Conservation (phyloP, 2,888 invertebrate species). For the Silvanus unidentatus region DNA sequence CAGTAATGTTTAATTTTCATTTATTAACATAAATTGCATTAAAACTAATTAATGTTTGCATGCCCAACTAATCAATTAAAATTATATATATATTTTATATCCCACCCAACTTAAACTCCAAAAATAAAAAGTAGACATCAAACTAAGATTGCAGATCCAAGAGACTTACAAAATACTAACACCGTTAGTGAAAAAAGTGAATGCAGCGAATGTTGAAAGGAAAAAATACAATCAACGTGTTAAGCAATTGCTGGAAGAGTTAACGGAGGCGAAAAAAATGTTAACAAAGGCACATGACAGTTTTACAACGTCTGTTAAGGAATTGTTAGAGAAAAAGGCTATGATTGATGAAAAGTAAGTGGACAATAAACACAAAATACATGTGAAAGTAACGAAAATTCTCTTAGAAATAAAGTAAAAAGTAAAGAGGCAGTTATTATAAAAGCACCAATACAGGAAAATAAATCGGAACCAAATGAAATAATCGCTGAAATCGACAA, state of each 20-base stretch:
- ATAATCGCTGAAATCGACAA: background rate
- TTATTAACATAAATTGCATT: background rate
- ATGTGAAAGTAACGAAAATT: too few species aligned
- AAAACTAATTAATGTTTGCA: too few species aligned
- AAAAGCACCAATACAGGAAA: background rate
- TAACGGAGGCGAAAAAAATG: slow-evolving; percentile 35
- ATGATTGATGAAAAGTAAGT: slow-evolving; percentile 41
- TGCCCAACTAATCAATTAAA: too few species aligned
- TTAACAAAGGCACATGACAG: slow-evolving; percentile 32
- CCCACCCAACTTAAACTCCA: too few species aligned
- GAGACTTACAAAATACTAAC: slow-evolving; percentile 43
- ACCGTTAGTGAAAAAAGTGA: slow-evolving; percentile 40
- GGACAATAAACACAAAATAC: background rate
- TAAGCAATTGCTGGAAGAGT: slow-evolving; percentile 34
- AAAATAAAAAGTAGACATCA: background rate
- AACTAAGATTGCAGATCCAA: slow-evolving; percentile 43
- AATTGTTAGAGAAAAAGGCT: slow-evolving; percentile 34
- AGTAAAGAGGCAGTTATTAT: too few species aligned
- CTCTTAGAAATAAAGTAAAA: too few species aligned
- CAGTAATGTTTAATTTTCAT: background rate
- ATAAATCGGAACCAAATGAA: background rate
- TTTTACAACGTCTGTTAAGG: slow-evolving; percentile 33
- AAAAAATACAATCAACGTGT: slow-evolving; percentile 38
- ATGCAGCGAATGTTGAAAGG: slow-evolving; percentile 36
- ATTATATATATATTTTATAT: too few species aligned